phyloP scores from a whole-genome alignment of 2,888 invertebrate species.

The Eupelmus urozonus region DNA sequence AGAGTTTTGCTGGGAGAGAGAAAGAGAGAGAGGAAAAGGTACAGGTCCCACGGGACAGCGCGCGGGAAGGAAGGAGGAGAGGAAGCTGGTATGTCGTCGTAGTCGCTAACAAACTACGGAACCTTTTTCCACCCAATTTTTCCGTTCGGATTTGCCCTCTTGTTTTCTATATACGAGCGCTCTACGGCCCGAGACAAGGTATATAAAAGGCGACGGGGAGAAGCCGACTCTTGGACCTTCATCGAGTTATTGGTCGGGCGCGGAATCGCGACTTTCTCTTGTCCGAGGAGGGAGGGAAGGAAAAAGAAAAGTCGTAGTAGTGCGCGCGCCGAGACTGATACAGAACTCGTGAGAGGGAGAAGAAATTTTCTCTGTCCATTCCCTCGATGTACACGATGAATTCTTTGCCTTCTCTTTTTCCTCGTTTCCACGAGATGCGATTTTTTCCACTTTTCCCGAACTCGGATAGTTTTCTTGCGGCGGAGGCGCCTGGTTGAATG shows the following conservation, averaged over 20 bases:
- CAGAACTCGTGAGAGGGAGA: background rate
- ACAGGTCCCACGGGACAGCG: slow-evolving; percentile 11
- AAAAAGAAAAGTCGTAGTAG: background rate
- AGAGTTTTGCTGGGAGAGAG: background rate
- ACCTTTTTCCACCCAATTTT: slow-evolving; percentile 56
- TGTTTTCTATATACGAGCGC: slow-evolving; percentile 19
- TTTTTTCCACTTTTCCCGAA: too few species aligned
- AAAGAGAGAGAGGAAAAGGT: background rate
- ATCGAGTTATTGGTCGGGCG: slow-evolving; percentile 44
- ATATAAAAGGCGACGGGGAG: slow-evolving; percentile 3
- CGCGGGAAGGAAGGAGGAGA: background rate
- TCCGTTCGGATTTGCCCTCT: slow-evolving; percentile 41
- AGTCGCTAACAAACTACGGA: slow-evolving; percentile 43
- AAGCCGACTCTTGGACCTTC: slow-evolving; percentile 34
- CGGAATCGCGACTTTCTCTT: background rate
- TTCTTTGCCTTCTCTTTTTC: background rate
- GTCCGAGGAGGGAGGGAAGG: slow-evolving; percentile 5
- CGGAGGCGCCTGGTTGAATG: too few species aligned
- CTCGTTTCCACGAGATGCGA: too few species aligned
- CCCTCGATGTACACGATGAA: background rate
- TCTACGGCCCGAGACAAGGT: slow-evolving; percentile 2
- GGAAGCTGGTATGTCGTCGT: background rate
- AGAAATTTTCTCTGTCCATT: slow-evolving; percentile 24
- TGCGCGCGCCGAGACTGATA: background rate
- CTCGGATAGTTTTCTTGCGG: too few species aligned